phyloP scores from a whole-genome alignment of 2,797 vertebrate genomes.

The Natrix natrix region DNA sequence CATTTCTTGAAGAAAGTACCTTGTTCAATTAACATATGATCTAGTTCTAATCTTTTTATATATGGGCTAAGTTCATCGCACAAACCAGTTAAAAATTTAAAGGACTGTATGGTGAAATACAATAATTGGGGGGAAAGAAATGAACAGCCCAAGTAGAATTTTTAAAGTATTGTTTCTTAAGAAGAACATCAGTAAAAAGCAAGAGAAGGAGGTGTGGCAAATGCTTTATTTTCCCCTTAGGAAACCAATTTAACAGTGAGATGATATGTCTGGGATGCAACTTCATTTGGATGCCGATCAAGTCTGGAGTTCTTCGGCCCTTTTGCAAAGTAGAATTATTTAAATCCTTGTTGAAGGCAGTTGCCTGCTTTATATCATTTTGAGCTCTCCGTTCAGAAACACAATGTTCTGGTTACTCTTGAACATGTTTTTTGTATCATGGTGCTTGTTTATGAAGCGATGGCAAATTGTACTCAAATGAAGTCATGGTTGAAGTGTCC shows the following conservation, averaged over 20 bases:
- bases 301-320: conserved; percentile 10
- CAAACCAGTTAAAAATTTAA: background rate
- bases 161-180: conserved; percentile 7
- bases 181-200: conserved; percentile 16
- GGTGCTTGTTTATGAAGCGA: conserved; percentile 32
- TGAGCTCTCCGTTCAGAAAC: conserved; percentile 18
- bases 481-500: conserved; percentile 13
- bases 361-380: conserved; percentile 39
- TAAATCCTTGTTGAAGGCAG: conserved; percentile 4
- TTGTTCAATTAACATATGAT: conserved; percentile 32
- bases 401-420: conserved; percentile 23
- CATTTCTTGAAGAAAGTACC: conserved; percentile 22
- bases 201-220: conserved; percentile 24
- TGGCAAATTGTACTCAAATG: conserved; percentile 27
- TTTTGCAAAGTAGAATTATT: conserved; percentile 13
- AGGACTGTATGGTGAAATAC: background rate
- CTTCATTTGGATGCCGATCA: conserved; percentile 22
- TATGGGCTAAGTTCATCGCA: background rate
- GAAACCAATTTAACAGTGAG: conserved; percentile 25
- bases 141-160: conserved; percentile 19
- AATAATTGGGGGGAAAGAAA: background rate
- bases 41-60: conserved; percentile 13
- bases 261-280: conserved; percentile 11
- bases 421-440: conserved; percentile 19
- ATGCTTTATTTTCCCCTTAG: conserved; percentile 12